These are phyloP conservation scores for Mellivora capensis DNA, from an alignment of 2,113 vertebrate species.

Conservation along the genomic window DNA sequence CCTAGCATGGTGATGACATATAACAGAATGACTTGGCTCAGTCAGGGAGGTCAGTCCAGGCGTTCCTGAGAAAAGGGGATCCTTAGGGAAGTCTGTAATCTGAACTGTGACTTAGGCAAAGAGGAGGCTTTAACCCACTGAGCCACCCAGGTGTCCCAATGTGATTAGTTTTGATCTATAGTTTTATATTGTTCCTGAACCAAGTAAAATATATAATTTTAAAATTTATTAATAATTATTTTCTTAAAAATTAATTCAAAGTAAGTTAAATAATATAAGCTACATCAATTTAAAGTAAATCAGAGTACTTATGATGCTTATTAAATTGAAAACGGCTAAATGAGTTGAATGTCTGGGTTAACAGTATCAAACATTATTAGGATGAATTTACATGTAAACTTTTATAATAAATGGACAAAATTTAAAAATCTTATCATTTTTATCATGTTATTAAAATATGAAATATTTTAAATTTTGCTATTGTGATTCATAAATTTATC, in stretches of 20 bases:
- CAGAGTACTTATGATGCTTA: neutral
- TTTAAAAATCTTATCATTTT: neutral
- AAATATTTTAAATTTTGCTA: neutral
- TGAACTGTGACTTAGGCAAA: neutral
- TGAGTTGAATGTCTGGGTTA: neutral
- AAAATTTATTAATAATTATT: neutral
- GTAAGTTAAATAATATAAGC: neutral
- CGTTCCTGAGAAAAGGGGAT: neutral
- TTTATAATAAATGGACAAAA: neutral
- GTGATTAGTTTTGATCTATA: neutral
- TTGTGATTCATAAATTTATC: neutral
- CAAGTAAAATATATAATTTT: neutral
- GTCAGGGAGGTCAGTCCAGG: neutral
- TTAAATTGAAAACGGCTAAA: neutral
- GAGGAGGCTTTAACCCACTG: too few relatives aligned
- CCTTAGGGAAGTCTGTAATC: neutral
- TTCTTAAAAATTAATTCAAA: neutral
- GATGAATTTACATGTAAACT: neutral
- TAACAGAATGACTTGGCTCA: neutral
- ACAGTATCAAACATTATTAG: neutral
- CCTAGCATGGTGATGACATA: neutral
- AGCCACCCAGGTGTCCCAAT: neutral
- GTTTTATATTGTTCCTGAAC: neutral
- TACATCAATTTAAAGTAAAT: neutral
- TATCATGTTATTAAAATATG: neutral